A percentile compares a stretch with the other conserved stretches of the same genome.
phyloP scores from a whole-genome alignment of 1,140 invertebrate species.

The Drosophila teissieri region DNA sequence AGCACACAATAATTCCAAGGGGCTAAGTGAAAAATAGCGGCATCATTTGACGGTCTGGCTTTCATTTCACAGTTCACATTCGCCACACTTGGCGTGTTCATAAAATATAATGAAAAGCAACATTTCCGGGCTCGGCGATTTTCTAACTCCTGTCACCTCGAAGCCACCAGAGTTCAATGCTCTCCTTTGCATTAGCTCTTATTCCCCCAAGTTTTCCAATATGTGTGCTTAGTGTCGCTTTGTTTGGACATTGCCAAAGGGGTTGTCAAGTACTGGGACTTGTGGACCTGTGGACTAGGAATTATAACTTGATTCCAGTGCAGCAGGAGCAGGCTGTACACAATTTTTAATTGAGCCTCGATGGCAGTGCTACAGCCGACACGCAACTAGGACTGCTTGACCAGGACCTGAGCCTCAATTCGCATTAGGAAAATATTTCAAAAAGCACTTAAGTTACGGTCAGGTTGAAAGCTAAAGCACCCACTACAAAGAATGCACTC shows the following conservation, averaged over 20 bases:
- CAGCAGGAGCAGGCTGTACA: conserved; percentile 16
- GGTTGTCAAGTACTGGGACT: conserved; percentile 8
- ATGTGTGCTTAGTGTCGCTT: conserved; percentile 42
- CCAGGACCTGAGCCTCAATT: conserved; percentile 27
- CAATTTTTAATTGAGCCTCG: conserved; percentile 60
- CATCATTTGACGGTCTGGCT: conserved; percentile 23
- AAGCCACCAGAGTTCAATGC: conserved; percentile 55
- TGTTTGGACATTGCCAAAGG: conserved; percentile 29
- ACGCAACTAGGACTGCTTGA: conserved; percentile 19
- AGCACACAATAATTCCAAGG: conserved; percentile 35
- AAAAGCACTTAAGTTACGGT: conserved; percentile 56
- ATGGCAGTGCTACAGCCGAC: conserved; percentile 23
- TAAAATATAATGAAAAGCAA: conserved; percentile 79
- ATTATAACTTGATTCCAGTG: conserved; percentile 49
- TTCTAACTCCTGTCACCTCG: conserved; percentile 11
- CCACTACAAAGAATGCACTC: conserved; percentile 33
- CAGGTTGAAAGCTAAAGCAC: conserved; percentile 18
- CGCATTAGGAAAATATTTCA: conserved; percentile 49
- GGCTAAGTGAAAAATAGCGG: conserved; percentile 22
- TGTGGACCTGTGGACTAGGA: conserved; percentile 28
- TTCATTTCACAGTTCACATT: conserved; percentile 46
- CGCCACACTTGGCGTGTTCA: conserved; percentile 62
- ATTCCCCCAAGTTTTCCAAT: conserved; percentile 12
- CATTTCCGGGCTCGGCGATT: conserved; percentile 43
- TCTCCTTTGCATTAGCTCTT: conserved; percentile 20